Evolutionary conservation across 2,888 invertebrate species (phyloP).

Genomic region (Cheilosia soror): DNA sequence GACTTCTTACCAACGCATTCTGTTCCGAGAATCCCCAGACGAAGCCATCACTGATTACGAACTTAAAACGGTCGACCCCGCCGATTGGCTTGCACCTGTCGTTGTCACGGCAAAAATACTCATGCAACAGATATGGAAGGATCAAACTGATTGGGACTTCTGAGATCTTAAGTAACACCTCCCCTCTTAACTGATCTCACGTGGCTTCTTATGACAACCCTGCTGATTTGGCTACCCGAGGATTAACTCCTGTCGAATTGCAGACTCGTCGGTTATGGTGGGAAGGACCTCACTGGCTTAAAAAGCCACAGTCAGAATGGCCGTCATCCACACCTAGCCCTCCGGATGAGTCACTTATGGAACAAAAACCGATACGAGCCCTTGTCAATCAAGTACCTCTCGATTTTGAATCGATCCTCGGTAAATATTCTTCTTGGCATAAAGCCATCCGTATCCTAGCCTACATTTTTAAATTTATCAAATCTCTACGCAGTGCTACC

Average conservation of each 20-base stretch:
- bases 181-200: background rate
- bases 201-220: background rate
- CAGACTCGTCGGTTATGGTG: background rate
- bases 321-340: background rate
- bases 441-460: background rate
- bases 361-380: background rate
- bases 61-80: constrained; percentile 45
- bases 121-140: constrained; percentile 65
- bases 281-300: background rate
- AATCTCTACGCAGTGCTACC: background rate
- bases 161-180: background rate
- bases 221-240: background rate
- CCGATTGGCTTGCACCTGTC: constrained; percentile 54
- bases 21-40: constrained; percentile 49
- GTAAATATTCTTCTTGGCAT: background rate
- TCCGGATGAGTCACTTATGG: background rate
- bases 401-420: background rate
- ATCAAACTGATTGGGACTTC: constrained; percentile 39
- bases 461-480: background rate
- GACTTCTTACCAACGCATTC: constrained; percentile 68
- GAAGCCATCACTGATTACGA: constrained; percentile 40
- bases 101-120: constrained; percentile 53
- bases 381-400: background rate
- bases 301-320: background rate
- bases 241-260: background rate